Evolutionary conservation across 2,888 invertebrate species (phyloP).

Genomic region (Idaea aversata): DNA sequence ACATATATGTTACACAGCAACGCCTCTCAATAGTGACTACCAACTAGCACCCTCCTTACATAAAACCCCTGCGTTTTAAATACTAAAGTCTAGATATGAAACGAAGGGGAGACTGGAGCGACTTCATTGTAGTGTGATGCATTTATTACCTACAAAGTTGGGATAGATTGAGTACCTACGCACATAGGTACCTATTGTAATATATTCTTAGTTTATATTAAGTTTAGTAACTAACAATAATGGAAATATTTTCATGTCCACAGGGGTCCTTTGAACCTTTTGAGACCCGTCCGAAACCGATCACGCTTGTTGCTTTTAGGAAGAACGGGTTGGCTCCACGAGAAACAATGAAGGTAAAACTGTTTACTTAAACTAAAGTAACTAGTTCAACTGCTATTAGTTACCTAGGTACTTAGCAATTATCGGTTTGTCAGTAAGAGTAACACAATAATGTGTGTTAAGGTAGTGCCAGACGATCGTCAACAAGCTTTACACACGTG

Average conservation of each 20-base stretch:
- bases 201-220: neutral
- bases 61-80: neutral
- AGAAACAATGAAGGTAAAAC: constrained; percentile 33
- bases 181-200: neutral
- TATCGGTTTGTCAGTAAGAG: neutral
- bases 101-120: neutral
- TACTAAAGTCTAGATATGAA: neutral
- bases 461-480: no score
- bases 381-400: neutral
- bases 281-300: constrained; percentile 54
- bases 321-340: constrained; percentile 46
- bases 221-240: neutral
- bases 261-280: constrained; percentile 62
- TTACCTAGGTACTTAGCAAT: constrained; percentile 3
- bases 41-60: neutral
- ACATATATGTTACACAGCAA: neutral
- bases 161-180: neutral
- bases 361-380: neutral
- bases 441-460: neutral
- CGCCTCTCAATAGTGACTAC: neutral
- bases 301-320: constrained; percentile 54
- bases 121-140: no score
- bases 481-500: no score
- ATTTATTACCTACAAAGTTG: no score
- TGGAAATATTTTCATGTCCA: constrained; percentile 17